Evolutionary conservation across 2,888 invertebrate genomes (phyloP).

Genomic region (Crepidodera aurea): DNA sequence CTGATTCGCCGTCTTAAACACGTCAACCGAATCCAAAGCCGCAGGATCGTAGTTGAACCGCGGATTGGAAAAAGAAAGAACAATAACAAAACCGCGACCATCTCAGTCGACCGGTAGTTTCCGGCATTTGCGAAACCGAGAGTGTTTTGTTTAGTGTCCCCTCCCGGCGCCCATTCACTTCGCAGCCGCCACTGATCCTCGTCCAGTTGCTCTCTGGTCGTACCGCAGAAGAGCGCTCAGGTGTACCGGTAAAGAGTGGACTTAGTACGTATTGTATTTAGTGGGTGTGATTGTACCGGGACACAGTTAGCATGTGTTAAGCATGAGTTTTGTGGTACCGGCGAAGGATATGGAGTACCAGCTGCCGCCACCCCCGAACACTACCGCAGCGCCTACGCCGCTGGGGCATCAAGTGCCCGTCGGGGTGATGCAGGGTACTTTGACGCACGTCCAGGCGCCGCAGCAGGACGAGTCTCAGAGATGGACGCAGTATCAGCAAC

Average conservation of each 20-base stretch:
- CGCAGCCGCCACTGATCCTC: conserved; percentile 50
- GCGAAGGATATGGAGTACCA: conserved; percentile 64
- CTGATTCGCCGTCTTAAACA: not conserved
- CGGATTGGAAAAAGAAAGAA: conserved; percentile 35
- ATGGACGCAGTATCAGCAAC: conserved; percentile 80
- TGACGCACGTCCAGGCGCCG: conserved; percentile 69
- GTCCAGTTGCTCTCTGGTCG: conserved; percentile 59
- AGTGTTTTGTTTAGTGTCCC: conserved; percentile 52
- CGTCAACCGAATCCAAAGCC: not conserved
- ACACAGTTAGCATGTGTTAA: conserved; percentile 57
- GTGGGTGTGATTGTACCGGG: conserved; percentile 49
- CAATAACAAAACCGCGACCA: conserved; percentile 40
- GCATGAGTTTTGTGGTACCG: conserved; percentile 63
- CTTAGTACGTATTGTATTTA: conserved; percentile 35
- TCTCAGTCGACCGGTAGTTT: conserved; percentile 46
- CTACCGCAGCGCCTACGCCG: conserved; percentile 55
- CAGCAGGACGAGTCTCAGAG: conserved; percentile 64
- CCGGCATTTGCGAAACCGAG: conserved; percentile 61
- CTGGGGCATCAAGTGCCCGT: conserved; percentile 67
- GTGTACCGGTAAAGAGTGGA: conserved; percentile 33
- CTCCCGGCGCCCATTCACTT: conserved; percentile 53
- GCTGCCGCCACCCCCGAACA: conserved; percentile 63
- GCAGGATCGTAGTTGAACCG: not conserved
- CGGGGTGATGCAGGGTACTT: conserved; percentile 71
- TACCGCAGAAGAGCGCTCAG: conserved; percentile 48